Evolutionary conservation across 2,888 invertebrate species (phyloP), one percentile per base, ranked within the genome.

Genomic region (Odontomyia ornata): DNA sequence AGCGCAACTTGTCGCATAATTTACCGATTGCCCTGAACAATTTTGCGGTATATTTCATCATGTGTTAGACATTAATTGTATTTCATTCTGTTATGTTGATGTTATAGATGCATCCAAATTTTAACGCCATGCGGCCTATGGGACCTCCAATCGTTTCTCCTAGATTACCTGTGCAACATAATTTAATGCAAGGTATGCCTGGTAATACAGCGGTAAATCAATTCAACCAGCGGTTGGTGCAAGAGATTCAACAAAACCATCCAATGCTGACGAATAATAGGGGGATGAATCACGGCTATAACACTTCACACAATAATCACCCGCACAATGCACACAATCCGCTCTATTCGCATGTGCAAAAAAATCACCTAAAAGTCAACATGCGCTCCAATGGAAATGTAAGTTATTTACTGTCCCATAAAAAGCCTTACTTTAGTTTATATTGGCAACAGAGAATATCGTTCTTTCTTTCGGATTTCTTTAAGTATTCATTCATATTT

Each of bases 221-320:
- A 47, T 87, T 85, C 28, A 87, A 87, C 77, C 85, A 86, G 82
- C 84, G 87, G 1, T 82, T 87, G 27, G 84, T 87, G 57, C 87
- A 87, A 78, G 87, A 87, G 80, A 87, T 87, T 43, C 87, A 87
- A 78, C 86, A 86, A 80, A 87, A 87, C 80, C 87, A 87, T 80
- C 87, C 87, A 56, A 82, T 87, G 79, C 81, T 87, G 47, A 83
- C 85, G 71, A 85, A 84, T 77, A 80, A 81, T 1, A 79, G 81
- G 27, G 79, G 80, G 80, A 43, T 60, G 83, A 83, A 71, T 83
- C 82, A 77, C 82, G 81, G 30, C 77, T 80, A n/a, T 79, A 81
- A 64, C 77, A 78, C 65, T 79, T 79, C 79, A 36, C 36, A 36
- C 36, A 36, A 71, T 71, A 64, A 47, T 28, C 65, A 75, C 57